Conservation (phyloP, 2,888 invertebrate species). For the Cinara cedri region DNA sequence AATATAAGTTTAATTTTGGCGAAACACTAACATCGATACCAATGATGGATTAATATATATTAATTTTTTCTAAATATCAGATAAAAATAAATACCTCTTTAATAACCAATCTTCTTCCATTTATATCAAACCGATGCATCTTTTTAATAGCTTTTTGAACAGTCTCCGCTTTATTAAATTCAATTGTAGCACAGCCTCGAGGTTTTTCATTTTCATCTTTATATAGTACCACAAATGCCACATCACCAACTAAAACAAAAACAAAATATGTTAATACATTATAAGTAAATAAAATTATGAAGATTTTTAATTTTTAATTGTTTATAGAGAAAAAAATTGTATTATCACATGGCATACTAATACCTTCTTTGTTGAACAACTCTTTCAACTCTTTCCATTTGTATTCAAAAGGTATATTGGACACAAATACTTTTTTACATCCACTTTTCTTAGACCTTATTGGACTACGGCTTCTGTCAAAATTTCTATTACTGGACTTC, state of each 20-base stretch:
- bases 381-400: constrained; percentile 98
- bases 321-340: too few species aligned
- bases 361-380: constrained; percentile 79
- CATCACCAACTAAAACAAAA: constrained; percentile 77
- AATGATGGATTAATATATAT: too few species aligned
- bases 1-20: too few species aligned
- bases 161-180: constrained; percentile 84
- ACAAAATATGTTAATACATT: constrained; percentile 56
- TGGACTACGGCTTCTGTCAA: constrained; percentile 62
- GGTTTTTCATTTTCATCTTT: constrained; percentile 93
- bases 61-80: too few species aligned
- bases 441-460: constrained; percentile 44
- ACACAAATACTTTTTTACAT: constrained; percentile 67
- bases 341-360: constrained; percentile 1
- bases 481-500: constrained; percentile 41
- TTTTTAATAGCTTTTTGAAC: constrained; percentile 91
- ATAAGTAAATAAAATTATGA: background rate
- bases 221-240: constrained; percentile 92
- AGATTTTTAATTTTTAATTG: too few species aligned
- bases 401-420: constrained; percentile 95
- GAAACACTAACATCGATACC: too few species aligned
- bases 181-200: constrained; percentile 93
- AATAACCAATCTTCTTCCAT: constrained; percentile 90
- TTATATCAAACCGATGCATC: constrained; percentile 91
- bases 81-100: constrained; percentile 81